Base-by-base conservation (phyloP, 2,113 vertebrate genomes). In the Pagrus major region DNA sequence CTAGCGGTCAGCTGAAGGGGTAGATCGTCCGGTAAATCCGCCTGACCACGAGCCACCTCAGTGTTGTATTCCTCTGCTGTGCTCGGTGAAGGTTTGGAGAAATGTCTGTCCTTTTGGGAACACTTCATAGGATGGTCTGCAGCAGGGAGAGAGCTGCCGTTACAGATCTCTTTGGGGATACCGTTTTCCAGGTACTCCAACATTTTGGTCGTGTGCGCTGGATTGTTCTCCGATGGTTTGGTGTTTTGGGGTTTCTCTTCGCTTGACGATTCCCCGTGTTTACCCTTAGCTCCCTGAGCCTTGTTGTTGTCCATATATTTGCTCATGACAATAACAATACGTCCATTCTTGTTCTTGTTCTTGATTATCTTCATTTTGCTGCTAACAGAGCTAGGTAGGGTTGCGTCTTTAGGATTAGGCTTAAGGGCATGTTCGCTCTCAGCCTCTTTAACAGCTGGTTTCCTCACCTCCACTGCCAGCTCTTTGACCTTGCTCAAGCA, bases 291-390 rank as follows among this genome's bases (percentile, higher is more conserved):
- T 0, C 97, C 89, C 4, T 90, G 94, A 86, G 96, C 97, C 94
- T 98, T 97, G 86, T 97, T 96, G 0, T 96, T 96, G 89, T 99
- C 98, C 98, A 99, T 99, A 86, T 99, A 99, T 84, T 99, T 99
- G 94, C 98, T 99, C 98, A 99, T 99, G 71, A 99, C 98, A 6
- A 99, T 99, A 60, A 99, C 98, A 2, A 99, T 99, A 64, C 97
- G 96, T 18, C 98, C 98, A 0, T 99, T 99, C 90, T 99, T 99
- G 94, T 99, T 99, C 86, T 99, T 99, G 89, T 99, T 99, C 91
- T 98, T 98, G 86, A 99, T 98, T 31, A 99, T 99, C 93, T 99
- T 99, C 98, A 99, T 99, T 93, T 99, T 99, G 78, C 97, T 96
- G 81, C 97, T 96, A 0, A 96, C 91, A 12, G 96, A 93, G 0